A percentile compares a stretch with the other conserved stretches of the same genome.
These are phyloP conservation scores for Enteromius unitaeniatus DNA, from an alignment of 2,797 vertebrate genomes.

Conservation along the genomic window DNA sequence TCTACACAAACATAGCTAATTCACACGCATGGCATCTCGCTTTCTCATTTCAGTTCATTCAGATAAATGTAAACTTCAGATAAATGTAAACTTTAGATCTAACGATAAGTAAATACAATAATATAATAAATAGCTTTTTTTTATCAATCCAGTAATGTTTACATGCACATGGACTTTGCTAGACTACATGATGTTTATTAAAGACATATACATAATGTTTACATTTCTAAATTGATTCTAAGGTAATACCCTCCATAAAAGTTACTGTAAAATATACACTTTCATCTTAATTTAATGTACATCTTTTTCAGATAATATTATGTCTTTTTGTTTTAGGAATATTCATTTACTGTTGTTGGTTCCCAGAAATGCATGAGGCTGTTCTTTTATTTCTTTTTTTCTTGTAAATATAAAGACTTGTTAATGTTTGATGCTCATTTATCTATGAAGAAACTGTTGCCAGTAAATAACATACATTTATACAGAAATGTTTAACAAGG, in stretches of 20 bases:
- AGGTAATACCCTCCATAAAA: background rate
- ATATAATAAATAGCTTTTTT: background rate
- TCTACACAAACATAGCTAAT: background rate
- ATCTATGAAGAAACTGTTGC: too few relatives aligned
- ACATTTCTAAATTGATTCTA: background rate
- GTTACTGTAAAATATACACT: background rate
- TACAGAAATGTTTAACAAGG: too few relatives aligned
- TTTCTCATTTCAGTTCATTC: background rate
- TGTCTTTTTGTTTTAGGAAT: background rate
- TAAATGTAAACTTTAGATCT: too few relatives aligned
- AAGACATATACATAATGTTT: background rate
- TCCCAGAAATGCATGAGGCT: too few relatives aligned
- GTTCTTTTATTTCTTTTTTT: too few relatives aligned
- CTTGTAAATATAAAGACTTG: too few relatives aligned
- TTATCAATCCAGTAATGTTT: background rate
- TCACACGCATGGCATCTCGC: background rate
- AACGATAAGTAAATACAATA: background rate
- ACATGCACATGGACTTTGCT: background rate
- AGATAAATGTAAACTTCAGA: too few relatives aligned
- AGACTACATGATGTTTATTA: background rate
- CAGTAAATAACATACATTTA: too few relatives aligned
- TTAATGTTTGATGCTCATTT: too few relatives aligned
- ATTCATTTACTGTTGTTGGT: too few relatives aligned
- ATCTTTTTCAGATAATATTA: background rate
- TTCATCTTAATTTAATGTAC: background rate